Percentiles rank a stretch among this genome's conserved stretches.
These are phyloP conservation scores for Yponomeuta malinellus DNA, from an alignment of 2,888 invertebrate species.

Conservation along the genomic window DNA sequence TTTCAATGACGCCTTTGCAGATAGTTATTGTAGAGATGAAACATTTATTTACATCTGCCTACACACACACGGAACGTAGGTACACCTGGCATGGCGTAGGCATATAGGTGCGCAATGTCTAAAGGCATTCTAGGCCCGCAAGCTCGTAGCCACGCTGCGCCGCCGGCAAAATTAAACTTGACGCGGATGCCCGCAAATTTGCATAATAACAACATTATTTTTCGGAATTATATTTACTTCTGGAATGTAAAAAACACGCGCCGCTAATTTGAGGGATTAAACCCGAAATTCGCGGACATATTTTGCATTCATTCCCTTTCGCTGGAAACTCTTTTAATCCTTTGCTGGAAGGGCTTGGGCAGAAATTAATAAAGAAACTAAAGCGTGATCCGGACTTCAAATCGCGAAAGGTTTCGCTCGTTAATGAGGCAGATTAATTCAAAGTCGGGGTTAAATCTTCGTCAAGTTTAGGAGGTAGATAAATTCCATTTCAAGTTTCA, in stretches of 20 bases:
- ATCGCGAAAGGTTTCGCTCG: background rate
- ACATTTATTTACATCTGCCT: background rate
- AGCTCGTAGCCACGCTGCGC: background rate
- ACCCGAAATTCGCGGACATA: background rate
- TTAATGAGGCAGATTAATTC: conserved; percentile 1
- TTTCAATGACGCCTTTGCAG: no score
- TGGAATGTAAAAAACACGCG: background rate
- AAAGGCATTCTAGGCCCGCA: background rate
- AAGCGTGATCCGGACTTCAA: background rate
- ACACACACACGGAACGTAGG: background rate
- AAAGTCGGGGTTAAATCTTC: conserved; percentile 1
- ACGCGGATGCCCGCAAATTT: background rate
- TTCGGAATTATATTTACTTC: background rate
- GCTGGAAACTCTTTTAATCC: background rate
- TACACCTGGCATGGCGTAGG: background rate
- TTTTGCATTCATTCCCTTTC: background rate
- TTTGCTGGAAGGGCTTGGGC: background rate
- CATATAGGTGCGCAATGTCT: background rate
- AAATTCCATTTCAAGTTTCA: conserved; percentile 27
- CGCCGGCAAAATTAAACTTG: background rate
- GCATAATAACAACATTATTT: background rate
- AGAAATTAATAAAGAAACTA: background rate
- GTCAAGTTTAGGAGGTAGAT: conserved; percentile 6
- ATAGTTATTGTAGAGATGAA: background rate
- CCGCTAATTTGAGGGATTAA: background rate